Evolutionary conservation across 2,113 vertebrate genomes (phyloP), one percentile per base, ranked within the genome.

Genomic region (Callocephalon fimbriatum): DNA sequence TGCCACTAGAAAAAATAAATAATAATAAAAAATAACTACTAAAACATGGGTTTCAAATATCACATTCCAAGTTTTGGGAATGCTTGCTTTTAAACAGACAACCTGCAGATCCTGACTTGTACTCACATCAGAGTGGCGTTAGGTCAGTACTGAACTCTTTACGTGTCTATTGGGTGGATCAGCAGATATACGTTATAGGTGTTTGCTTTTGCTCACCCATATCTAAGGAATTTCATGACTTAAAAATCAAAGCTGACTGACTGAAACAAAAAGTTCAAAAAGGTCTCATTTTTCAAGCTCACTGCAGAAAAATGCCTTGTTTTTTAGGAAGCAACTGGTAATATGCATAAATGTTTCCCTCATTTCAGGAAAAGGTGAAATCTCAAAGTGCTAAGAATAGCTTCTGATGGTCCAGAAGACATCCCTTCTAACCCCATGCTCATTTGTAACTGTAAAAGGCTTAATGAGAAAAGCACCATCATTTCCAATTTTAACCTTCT

Each of bases 221-320:
- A 92, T 54, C 68, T 51, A 68, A 92, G 59, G 32, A 92, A 93
- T 86, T 84, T 86, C 50, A 51, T 35, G 35, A 95, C 92, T 94
- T 95, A 80, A 95, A 90, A 94, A 92, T 86, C 71, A 90, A 84
- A 88, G 53, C 40, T 40, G 48, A 96, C 88, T 78, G 72, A 93
- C 54, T 80, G 87, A 94, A 94, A 91, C 51, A 92, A 86, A 51
- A 96, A 92, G 54, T 92, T 77, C 74, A 50, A 71, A 92, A 47
- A 93, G 67, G 67, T 80, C 67, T 73, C 8, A 80, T 63, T 88
- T 94, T 83, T 42, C 59, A 65, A 87, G 70, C 68, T 77, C 54
- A 70, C 6, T 90, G 38, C 54, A 90, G 88, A 80, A 96, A 95
- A 95, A 80, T 47, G 75, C 21, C 23, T 95, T 81, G 45, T n/a